Evolutionary conservation across 2,888 invertebrate species (phyloP).

Genomic region (Heteromyza rotundicornis): DNA sequence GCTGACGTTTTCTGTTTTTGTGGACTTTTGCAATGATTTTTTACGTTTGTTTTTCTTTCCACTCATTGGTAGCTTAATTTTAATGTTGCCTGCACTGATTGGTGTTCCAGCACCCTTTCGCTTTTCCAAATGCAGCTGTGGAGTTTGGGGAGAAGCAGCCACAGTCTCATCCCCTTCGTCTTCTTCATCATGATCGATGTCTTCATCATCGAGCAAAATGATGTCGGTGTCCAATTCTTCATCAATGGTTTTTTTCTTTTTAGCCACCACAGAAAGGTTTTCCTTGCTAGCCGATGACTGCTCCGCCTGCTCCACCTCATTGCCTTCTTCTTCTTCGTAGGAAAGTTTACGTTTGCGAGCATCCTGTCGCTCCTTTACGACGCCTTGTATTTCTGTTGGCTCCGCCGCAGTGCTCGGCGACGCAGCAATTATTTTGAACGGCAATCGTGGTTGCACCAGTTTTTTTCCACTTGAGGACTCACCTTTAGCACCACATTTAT

Average conservation of each 20-base stretch:
- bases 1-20: conserved; percentile 4
- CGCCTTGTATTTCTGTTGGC: neutral
- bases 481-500: conserved; percentile 2
- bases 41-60: conserved; percentile 45
- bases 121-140: conserved; percentile 11
- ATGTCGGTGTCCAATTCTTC: conserved; percentile 31
- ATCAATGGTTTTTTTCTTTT: neutral
- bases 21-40: conserved; percentile 34
- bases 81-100: conserved; percentile 22
- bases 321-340: conserved; percentile 31
- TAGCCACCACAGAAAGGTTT: conserved; percentile 25
- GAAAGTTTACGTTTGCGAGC: conserved; percentile 55
- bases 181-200: conserved; percentile 24
- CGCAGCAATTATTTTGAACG: conserved; percentile 66
- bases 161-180: neutral
- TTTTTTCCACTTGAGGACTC: conserved; percentile 63
- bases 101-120: conserved; percentile 32
- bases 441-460: conserved; percentile 69
- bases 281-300: conserved; percentile 40
- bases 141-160: conserved; percentile 13
- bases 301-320: conserved; percentile 13
- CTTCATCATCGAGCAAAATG: conserved; percentile 30
- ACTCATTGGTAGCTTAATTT: conserved; percentile 52
- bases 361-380: conserved; percentile 24
- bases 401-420: conserved; percentile 21